Percentiles rank a stretch among this genome's conserved stretches.
Evolutionary conservation across 2,888 invertebrate genomes (phyloP).

Genomic region (Brassicogethes aeneus): DNA sequence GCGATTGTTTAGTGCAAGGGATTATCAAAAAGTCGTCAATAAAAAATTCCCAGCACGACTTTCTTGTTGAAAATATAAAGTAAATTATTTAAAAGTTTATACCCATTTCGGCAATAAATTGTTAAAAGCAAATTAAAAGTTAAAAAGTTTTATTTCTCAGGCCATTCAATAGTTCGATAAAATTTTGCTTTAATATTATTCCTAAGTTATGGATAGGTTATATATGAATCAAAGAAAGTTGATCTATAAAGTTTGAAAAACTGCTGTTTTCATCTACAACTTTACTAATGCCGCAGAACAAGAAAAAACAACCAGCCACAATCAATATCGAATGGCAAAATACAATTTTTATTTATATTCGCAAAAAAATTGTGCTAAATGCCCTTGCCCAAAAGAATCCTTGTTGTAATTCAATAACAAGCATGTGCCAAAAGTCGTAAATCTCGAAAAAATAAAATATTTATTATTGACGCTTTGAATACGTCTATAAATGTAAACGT

Average conservation of each 20-base stretch:
- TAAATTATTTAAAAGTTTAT: conserved; percentile 10
- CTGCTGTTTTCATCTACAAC: conserved; percentile 22
- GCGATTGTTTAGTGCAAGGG: no score
- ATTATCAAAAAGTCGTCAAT: no score
- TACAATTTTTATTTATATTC: no score
- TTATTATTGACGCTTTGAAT: no score
- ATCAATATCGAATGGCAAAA: no score
- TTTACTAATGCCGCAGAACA: conserved; percentile 18
- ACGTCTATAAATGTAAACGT: no score
- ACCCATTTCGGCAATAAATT: conserved; percentile 17
- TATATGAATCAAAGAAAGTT: conserved; percentile 26
- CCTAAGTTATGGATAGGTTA: conserved; percentile 24
- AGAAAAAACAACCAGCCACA: no score
- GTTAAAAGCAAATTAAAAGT: conserved; percentile 20
- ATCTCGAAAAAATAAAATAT: no score
- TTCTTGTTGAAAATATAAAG: conserved; percentile 2
- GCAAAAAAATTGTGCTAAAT: no score
- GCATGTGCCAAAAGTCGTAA: no score
- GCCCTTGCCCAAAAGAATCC: no score
- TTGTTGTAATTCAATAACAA: no score
- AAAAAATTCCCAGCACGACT: conserved; percentile 3
- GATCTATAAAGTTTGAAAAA: conserved; percentile 26
- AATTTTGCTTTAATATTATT: conserved; percentile 22
- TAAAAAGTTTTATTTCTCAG: conserved; percentile 16
- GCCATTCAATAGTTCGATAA: conserved; percentile 17